These are phyloP conservation scores for Cygnus olor DNA, from an alignment of 2,797 vertebrate species.

Conservation along the genomic window DNA sequence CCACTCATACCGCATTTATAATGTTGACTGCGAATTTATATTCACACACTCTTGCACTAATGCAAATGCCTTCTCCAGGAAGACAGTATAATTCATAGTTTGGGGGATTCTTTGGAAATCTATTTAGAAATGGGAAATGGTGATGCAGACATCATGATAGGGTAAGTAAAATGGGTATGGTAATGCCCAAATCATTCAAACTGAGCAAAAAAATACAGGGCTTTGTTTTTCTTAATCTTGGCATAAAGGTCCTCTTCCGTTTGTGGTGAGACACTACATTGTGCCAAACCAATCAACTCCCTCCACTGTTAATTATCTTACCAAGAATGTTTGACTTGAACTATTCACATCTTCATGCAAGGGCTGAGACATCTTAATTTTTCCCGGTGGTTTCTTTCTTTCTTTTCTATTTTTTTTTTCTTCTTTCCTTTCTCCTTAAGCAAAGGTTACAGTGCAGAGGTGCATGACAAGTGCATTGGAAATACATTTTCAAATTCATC, in stretches of 20 bases:
- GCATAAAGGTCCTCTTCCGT: background rate
- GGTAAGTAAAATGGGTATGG: background rate
- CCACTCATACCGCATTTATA: constrained; percentile 25
- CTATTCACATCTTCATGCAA: background rate
- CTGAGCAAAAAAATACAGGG: background rate
- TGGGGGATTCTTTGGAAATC: background rate
- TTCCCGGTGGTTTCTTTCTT: background rate
- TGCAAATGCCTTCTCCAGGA: constrained; percentile 19
- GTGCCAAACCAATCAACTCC: background rate
- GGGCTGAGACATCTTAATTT: background rate
- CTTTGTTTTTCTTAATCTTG: background rate
- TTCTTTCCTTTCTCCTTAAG: background rate
- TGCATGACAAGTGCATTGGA: background rate
- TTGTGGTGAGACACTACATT: background rate
- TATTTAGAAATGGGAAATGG: background rate
- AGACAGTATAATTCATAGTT: constrained; percentile 7
- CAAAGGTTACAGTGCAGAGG: constrained; percentile 14
- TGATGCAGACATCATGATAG: background rate
- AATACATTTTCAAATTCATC: constrained; percentile 52
- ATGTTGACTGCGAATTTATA: constrained; percentile 31
- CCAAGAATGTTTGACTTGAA: background rate
- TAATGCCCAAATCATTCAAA: background rate
- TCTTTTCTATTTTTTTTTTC: background rate
- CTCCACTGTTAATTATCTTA: background rate
- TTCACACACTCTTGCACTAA: constrained; percentile 42